Conservation (phyloP, 2,888 invertebrate species). For the Rhabditoides inermis region DNA sequence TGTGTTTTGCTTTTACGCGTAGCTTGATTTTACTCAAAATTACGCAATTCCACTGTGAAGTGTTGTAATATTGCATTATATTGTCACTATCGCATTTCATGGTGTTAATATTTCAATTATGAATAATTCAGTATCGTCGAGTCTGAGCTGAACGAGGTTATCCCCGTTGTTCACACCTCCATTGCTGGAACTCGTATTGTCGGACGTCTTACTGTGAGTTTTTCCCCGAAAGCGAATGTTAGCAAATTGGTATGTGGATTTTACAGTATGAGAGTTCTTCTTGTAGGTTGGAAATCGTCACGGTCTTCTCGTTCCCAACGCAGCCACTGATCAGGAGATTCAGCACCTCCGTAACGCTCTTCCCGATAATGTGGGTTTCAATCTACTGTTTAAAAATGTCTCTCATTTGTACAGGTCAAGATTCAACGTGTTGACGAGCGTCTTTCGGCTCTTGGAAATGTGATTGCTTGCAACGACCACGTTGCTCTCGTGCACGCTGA, state of each 20-base stretch:
- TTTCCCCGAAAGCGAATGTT: constrained; percentile 13
- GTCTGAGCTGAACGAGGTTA: constrained; percentile 80
- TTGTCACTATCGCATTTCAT: no score
- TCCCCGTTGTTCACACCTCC: constrained; percentile 88
- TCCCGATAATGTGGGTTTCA: constrained; percentile 81
- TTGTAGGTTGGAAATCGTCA: no score
- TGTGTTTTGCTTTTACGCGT: no score
- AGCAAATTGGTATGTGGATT: neutral
- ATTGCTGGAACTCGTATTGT: constrained; percentile 74
- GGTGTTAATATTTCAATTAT: no score
- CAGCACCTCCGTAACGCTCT: constrained; percentile 78
- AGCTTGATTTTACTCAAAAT: no score
- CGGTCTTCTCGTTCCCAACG: constrained; percentile 83
- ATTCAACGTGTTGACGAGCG: constrained; percentile 91
- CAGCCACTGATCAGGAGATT: constrained; percentile 68
- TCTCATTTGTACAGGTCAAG: constrained; percentile 73
- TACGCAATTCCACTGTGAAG: no score
- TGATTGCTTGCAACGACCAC: constrained; percentile 95
- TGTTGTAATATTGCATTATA: no score
- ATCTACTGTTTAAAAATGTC: constrained; percentile 52
- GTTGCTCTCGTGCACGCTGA: constrained; percentile 98
- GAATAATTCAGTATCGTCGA: constrained; percentile 78
- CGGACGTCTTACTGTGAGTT: constrained; percentile 44
- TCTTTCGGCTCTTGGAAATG: constrained; percentile 84
- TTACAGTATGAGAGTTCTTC: neutral